Conservation (phyloP, 2,888 invertebrate genomes). For the Cataglyphis cursor region DNA sequence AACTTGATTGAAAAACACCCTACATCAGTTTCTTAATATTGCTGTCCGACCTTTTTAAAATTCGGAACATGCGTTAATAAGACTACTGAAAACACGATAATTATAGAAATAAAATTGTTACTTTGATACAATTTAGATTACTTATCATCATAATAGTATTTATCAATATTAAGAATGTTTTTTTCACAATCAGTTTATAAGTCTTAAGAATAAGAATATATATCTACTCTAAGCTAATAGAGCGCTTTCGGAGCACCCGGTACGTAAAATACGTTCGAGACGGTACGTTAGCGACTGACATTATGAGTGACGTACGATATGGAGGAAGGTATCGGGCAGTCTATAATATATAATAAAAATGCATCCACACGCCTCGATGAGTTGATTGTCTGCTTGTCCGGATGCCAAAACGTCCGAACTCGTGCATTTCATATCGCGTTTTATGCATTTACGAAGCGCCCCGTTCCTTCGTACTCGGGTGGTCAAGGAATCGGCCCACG, state of each 20-base stretch:
- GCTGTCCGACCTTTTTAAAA: constrained; percentile 22
- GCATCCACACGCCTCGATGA: constrained; percentile 87
- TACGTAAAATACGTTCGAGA: constrained; percentile 86
- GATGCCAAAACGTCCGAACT: constrained; percentile 87
- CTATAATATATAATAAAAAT: constrained; percentile 87
- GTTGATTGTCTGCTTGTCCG: constrained; percentile 87
- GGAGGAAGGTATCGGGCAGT: constrained; percentile 85
- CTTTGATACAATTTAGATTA: background rate
- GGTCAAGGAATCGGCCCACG: constrained; percentile 82
- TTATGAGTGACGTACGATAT: constrained; percentile 84
- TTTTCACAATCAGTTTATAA: background rate
- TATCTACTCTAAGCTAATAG: constrained; percentile 35
- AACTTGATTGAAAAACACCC: constrained; percentile 47
- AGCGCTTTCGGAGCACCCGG: constrained; percentile 82
- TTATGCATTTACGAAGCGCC: constrained; percentile 82
- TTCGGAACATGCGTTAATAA: background rate
- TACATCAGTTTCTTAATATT: constrained; percentile 36
- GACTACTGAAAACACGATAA: constrained; percentile 2
- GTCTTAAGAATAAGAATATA: background rate
- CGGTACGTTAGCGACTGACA: constrained; percentile 86
- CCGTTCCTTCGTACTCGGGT: constrained; percentile 78
- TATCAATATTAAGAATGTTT: background rate
- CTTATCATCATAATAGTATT: background rate
- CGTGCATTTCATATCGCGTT: constrained; percentile 86
- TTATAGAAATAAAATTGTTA: background rate